These are phyloP conservation scores for Dioctria rufipes DNA, from an alignment of 2,888 invertebrate genomes.

Conservation along the genomic window DNA sequence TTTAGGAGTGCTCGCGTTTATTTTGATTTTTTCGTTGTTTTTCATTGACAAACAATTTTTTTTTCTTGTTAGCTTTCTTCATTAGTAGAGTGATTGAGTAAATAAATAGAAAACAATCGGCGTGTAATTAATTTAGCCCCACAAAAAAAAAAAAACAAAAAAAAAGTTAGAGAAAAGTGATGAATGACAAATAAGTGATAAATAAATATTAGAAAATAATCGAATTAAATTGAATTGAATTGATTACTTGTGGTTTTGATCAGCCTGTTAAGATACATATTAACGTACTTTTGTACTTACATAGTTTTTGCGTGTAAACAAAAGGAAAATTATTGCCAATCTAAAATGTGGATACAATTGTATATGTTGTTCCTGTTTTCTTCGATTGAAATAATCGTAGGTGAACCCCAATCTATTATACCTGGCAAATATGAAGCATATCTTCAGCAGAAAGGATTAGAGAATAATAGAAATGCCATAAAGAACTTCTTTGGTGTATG, in stretches of 20 bases:
- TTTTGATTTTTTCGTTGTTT: slow-evolving; percentile 1
- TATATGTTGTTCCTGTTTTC: slow-evolving; percentile 17
- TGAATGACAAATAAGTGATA: slow-evolving; percentile 28
- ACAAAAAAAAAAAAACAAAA: background rate
- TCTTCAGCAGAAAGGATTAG: slow-evolving; percentile 62
- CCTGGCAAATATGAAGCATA: slow-evolving; percentile 69
- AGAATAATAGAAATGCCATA: slow-evolving; percentile 54
- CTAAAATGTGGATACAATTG: slow-evolving; percentile 38
- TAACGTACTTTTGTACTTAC: background rate
- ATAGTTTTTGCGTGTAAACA: background rate
- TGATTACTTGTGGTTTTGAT: slow-evolving; percentile 3
- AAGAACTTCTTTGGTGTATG: slow-evolving; percentile 76
- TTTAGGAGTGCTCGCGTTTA: background rate
- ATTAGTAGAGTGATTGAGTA: background rate
- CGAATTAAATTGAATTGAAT: slow-evolving; percentile 7
- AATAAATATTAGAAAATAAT: slow-evolving; percentile 7
- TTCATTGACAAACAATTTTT: slow-evolving; percentile 10
- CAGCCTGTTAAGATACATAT: background rate
- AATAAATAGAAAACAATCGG: slow-evolving; percentile 6
- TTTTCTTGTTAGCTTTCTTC: background rate
- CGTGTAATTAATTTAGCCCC: slow-evolving; percentile 12
- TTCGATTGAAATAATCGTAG: slow-evolving; percentile 48
- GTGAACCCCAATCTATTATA: slow-evolving; percentile 61
- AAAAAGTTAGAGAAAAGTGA: background rate
- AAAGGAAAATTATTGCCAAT: background rate